Base-by-base conservation (phyloP, 2,797 vertebrate genomes). In the Margarornis squamiger region DNA sequence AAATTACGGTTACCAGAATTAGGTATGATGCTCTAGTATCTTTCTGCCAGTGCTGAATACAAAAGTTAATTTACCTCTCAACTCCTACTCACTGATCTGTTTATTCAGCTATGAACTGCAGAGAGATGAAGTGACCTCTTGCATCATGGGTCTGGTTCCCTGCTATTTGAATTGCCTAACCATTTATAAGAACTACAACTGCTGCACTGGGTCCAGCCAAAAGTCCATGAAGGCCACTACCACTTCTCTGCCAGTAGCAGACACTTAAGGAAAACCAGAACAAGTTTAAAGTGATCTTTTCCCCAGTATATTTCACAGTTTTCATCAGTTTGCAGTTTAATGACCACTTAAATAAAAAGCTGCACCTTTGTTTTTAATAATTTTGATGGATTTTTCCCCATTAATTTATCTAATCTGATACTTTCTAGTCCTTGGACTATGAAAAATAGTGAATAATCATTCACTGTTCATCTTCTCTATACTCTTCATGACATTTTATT, bases 141-240 rank as follows among this genome's bases (percentile, higher is more conserved):
- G 91, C 92, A 85, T 93, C 86, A 87, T 16, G 59, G 51, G 23
- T 61, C 81, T 94, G 48, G 23, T 87, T 96, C 74, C 29, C 51
- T 73, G 77, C 68, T 94, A 34, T 92, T 82, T 65, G 74, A 87
- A 92, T 96, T 96, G 81, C 91, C 91, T 73, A 94, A 94, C 74
- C 72, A 70, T 67, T 96, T 93, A 76, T 63, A 91, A 91, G 81
- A 94, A 87, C 38, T 87, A 84, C 46, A 84, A 72, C 43, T 78
- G 63, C 51, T 93, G 63, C 34, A 23, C 24, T 51, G 22, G 29
- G 15, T 92, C 74, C 55, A 87, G 72, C 74, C 55, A 58, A 78
- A 86, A 88, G 70, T 70, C 92, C 14, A 1, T 51, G 73, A 92
- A 88, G 76, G 54, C 73, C 73, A 75, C 66, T 72, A 58, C n/a